Evolutionary conservation across 1,140 invertebrate species (phyloP), one percentile per base, ranked within the genome.

Genomic region (Dendroctonus ponderosae): DNA sequence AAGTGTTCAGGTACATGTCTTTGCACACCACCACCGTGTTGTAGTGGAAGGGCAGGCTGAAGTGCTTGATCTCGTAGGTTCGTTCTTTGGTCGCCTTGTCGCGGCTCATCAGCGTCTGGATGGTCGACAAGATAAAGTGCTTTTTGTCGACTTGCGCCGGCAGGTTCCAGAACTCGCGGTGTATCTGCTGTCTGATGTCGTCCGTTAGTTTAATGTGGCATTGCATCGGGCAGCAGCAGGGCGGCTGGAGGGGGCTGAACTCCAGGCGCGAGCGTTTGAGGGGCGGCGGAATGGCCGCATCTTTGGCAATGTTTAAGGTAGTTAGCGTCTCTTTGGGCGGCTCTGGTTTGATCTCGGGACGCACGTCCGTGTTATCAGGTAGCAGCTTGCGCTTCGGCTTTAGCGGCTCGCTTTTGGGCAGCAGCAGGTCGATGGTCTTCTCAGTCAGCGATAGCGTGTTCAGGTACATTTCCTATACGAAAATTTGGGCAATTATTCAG

Each of bases 1-100:
- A 38, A 15, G 62, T 65, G 8, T 65, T 52, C n/a, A 65, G 51
- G 37, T 65, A 65, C 62, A 65, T 65, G 56, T 65, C 62, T 38
- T 51, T 56, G 49, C 62, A 65, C n/a, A 65, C 62, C 15, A 57
- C 49, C 48, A 57, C 26, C 14, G n/a, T 48, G 39, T 65, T 54
- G 50, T 65, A 65, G n/a, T 57, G 54, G 37, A 14, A 65, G 49
- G 62, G 62, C 39, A 65, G 40, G 42, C 49, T 65, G 50, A 65
- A 65, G 41, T 65, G 38, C 37, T 65, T 56, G 37, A 65, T 57
- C 14, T 65, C 62, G n/a, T 48, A 38, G 8, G 11, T 56, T 57
- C 57, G n/a, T n/a, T n/a, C n/a, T n/a, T n/a, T n/a, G n/a, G n/a
- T n/a, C n/a, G n/a, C n/a, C n/a, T n/a, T 56, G 14, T 63, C 61